phyloP scores from a whole-genome alignment of 2,113 vertebrate genomes.

The Ovis canadensis region DNA sequence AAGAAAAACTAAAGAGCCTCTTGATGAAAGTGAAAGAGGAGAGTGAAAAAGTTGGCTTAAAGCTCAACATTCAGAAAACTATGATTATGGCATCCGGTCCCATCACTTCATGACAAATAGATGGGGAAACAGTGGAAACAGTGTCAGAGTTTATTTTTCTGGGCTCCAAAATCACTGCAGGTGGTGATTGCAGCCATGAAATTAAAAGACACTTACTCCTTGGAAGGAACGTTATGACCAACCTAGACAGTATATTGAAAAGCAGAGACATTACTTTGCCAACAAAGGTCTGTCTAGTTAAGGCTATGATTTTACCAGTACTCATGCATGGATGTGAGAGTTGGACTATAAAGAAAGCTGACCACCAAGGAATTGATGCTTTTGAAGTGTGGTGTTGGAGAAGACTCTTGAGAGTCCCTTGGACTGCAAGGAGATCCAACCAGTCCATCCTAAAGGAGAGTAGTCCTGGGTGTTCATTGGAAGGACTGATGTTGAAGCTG shows the following conservation, averaged over 20 bases:
- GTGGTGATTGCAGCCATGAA: background rate
- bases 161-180: background rate
- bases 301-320: background rate
- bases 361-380: background rate
- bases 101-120: background rate
- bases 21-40: background rate
- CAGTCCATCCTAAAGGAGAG: background rate
- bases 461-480: background rate
- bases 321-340: background rate
- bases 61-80: background rate
- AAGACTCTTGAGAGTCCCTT: background rate
- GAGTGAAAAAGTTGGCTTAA: background rate
- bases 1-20: background rate
- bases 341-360: background rate
- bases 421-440: background rate
- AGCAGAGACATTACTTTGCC: background rate
- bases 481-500: background rate
- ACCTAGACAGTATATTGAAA: background rate
- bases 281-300: background rate
- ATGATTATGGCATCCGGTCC: background rate
- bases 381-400: background rate
- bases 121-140: background rate
- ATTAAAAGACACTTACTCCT: fast-evolving
- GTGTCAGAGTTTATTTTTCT: fast-evolving
- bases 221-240: background rate